These are phyloP conservation scores for Pavo muticus DNA, from an alignment of 2,113 vertebrate species.

Conservation along the genomic window DNA sequence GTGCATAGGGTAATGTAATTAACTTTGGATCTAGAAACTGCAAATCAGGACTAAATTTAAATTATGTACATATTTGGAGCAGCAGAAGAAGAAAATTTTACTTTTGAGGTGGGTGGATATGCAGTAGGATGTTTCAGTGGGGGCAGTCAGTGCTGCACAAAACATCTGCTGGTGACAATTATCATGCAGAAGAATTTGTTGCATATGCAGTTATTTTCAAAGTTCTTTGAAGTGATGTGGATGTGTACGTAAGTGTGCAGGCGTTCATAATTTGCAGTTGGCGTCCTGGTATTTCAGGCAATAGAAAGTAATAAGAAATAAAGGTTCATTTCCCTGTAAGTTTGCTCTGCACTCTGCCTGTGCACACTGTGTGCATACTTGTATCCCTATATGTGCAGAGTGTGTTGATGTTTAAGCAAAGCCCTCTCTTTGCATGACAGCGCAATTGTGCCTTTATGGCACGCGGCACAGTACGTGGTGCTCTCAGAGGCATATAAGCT, in stretches of 20 bases:
- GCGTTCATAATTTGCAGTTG: neutral
- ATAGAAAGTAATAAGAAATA: neutral
- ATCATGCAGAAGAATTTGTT: neutral
- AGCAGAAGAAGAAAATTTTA: neutral
- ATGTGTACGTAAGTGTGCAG: neutral
- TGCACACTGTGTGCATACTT: accelerated
- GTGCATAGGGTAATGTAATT: neutral
- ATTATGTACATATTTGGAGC: accelerated
- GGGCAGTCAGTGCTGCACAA: neutral
- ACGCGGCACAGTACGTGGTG: neutral
- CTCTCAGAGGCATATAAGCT: neutral
- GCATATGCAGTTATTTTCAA: neutral
- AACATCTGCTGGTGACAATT: neutral
- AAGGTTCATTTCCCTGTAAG: neutral
- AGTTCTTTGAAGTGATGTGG: neutral
- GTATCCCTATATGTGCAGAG: accelerated
- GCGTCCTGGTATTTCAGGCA: neutral
- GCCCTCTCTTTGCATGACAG: neutral
- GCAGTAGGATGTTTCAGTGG: neutral
- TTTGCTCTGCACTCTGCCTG: neutral
- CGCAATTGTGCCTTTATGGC: neutral
- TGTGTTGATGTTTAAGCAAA: accelerated
- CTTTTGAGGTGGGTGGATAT: neutral
- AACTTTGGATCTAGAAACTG: neutral
- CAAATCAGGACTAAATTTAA: neutral